Evolutionary conservation across 2,797 vertebrate genomes (phyloP), one percentile per base, ranked within the genome.

Genomic region (Philypnodon macrostomus): DNA sequence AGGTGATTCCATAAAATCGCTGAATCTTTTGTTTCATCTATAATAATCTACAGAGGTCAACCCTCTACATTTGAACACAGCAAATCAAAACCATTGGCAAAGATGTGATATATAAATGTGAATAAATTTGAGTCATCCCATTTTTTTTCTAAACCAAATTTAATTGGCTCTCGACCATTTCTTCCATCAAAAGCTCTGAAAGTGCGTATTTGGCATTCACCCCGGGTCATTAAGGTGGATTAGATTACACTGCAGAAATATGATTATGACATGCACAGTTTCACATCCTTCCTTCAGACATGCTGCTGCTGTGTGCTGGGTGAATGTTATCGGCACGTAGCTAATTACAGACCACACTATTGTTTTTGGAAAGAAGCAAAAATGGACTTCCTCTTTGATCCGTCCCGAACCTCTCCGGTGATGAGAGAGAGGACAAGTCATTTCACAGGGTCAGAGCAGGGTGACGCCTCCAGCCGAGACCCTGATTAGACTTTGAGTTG

Each of bases 361-460:
- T 68, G 40, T 31, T 65, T 76, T 62, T 24, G 37, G 15, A 66
- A n/a, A n/a, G n/a, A 50, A 60, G 71, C n/a, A 47, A 48, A 51
- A 63, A 55, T 69, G 55, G 1, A 62, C 48, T 41, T 79, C 15
- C 46, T 63, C 56, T 79, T 66, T 70, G 58, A 72, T 77, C 67
- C 58, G n/a, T 16, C 21, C 11, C 31, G 4, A 57, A 42, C 55
- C 47, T 57, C 52, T 26, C 56, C 23, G 47, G 53, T 55, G 73
- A 73, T 60, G 79, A 74, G 58, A 48, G 45, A 58, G 72, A 81
- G 73, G 78, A 81, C 73, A 73, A 75, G 68, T 63, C 31, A 12
- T 76, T 75, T 80, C 59, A 68, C 58, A 64, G 52, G 79, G 79
- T 76, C 70, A 70, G 19, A 49, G 49, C 50, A 47, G 2, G 10